Evolutionary conservation across 2,888 invertebrate genomes (phyloP), one percentile per base, ranked within the genome.

Genomic region (Rhyacophila evoluta): DNA sequence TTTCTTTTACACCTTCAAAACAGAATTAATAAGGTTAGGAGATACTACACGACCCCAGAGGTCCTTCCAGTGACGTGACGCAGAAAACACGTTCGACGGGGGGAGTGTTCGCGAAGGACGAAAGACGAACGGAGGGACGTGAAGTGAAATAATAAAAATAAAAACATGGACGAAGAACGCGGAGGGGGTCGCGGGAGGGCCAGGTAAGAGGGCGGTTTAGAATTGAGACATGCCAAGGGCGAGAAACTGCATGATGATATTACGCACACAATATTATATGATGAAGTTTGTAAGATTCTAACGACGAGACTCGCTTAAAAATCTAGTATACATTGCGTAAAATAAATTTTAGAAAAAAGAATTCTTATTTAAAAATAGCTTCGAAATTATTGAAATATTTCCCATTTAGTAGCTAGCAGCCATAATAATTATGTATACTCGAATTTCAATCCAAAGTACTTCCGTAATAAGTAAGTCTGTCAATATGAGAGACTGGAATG

Each of bases 81-180:
- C 10, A 25, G 55, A 55, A 55, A 55, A 25, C 55, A 55, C 55
- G 55, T 55, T 33, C 2, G 29, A 6, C 4, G 55, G 15, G 12
- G 12, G 55, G 55, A 8, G 55, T 8, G 19, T 19, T 55, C 19
- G 55, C 55, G 15, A 55, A 55, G 55, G 55, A 55, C 55, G 55
- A 55, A 55, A 19, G 55, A 19, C 55, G 55, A 55, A 55, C 55
- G 55, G 55, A 55, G 55, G 19, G 55, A 55, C 55, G 55, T 55
- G 55, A 55, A 55, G 12, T 1, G 8, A 25, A 55, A 55, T 55
- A 55, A 55, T 55, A 19, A 55, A 55, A 55, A 55, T 55, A 55
- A 55, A 41, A 41, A 25, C 55, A 55, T 25, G 19, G 19, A 55
- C 55, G 55, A 19, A 19, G 55, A 19, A 55, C 15, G 39, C 39